Percentiles rank a stretch among this genome's conserved stretches.
These are phyloP conservation scores for Stegodyphus mimosarum DNA, from an alignment of 1,140 invertebrate genomes.

Conservation along the genomic window DNA sequence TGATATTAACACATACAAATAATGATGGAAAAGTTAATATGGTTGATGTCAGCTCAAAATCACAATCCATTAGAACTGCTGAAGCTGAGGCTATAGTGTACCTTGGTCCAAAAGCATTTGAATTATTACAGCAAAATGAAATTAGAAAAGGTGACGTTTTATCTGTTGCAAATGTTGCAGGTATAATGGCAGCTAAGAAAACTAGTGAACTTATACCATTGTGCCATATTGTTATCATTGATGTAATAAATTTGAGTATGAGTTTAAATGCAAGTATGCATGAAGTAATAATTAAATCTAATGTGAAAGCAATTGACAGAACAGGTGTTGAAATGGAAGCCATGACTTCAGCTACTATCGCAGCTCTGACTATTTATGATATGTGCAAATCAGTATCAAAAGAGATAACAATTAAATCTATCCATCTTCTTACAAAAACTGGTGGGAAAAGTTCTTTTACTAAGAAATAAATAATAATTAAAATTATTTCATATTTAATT, in stretches of 20 bases:
- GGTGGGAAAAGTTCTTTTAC: constrained; percentile 53
- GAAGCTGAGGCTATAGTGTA: constrained; percentile 78
- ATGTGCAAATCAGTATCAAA: constrained; percentile 96
- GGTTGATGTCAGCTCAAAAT: constrained; percentile 82
- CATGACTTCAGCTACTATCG: constrained; percentile 84
- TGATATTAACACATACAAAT: constrained; percentile 81
- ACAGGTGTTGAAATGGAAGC: constrained; percentile 99
- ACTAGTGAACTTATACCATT: constrained; percentile 91
- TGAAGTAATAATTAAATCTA: constrained; percentile 72
- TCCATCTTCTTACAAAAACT: constrained; percentile 81
- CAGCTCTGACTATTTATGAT: constrained; percentile 95
- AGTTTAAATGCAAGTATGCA: constrained; percentile 70
- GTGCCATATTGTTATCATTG: constrained; percentile 83
- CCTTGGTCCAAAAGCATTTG: constrained; percentile 76
- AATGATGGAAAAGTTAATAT: constrained; percentile 79
- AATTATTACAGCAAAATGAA: constrained; percentile 80
- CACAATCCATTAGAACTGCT: constrained; percentile 77
- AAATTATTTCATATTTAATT: too few species aligned
- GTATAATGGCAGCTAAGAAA: constrained; percentile 90
- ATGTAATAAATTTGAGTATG: constrained; percentile 75
- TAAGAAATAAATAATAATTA: not conserved
- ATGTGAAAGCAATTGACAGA: constrained; percentile 75
- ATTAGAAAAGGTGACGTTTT: constrained; percentile 95
- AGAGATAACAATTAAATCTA: constrained; percentile 74
- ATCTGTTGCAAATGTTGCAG: constrained; percentile 87